phyloP scores from a whole-genome alignment of 2,888 invertebrate species.

The Ligdia adustata region DNA sequence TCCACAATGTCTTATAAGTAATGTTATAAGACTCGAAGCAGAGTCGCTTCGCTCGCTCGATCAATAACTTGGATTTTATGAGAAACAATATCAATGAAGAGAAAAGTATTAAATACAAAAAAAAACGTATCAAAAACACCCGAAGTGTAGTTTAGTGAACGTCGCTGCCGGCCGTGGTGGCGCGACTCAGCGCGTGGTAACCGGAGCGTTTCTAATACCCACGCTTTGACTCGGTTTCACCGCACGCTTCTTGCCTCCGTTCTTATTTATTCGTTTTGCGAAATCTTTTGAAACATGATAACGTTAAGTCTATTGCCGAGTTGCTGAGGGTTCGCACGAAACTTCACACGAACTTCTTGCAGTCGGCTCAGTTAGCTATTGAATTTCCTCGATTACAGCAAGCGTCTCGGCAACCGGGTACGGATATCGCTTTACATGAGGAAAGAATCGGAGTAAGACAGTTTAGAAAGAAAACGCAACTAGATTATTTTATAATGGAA shows the following conservation, averaged over 20 bases:
- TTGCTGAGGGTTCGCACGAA: slow-evolving; percentile 71
- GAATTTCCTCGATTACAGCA: slow-evolving; percentile 67
- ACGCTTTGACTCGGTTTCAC: slow-evolving; percentile 82
- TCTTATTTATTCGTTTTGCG: slow-evolving; percentile 82
- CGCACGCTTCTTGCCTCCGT: slow-evolving; percentile 81
- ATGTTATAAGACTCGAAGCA: no score
- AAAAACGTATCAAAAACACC: neutral
- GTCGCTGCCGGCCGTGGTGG: slow-evolving; percentile 41
- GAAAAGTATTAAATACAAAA: neutral
- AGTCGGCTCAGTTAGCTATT: slow-evolving; percentile 67
- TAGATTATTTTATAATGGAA: slow-evolving; percentile 30
- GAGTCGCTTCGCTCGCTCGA: no score
- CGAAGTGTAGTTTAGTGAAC: neutral
- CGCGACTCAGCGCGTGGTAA: slow-evolving; percentile 69
- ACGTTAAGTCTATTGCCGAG: slow-evolving; percentile 71
- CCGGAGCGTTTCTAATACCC: slow-evolving; percentile 84
- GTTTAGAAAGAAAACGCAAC: slow-evolving; percentile 13
- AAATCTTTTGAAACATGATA: slow-evolving; percentile 83
- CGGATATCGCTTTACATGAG: slow-evolving; percentile 58
- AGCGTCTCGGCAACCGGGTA: slow-evolving; percentile 45
- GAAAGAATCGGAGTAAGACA: slow-evolving; percentile 37
- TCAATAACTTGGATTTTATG: no score
- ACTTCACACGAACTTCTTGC: slow-evolving; percentile 76
- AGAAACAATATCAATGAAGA: no score
- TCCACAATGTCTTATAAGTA: no score